Base-by-base conservation (phyloP, 2,797 vertebrate species). In the Aeoliscus strigatus region DNA sequence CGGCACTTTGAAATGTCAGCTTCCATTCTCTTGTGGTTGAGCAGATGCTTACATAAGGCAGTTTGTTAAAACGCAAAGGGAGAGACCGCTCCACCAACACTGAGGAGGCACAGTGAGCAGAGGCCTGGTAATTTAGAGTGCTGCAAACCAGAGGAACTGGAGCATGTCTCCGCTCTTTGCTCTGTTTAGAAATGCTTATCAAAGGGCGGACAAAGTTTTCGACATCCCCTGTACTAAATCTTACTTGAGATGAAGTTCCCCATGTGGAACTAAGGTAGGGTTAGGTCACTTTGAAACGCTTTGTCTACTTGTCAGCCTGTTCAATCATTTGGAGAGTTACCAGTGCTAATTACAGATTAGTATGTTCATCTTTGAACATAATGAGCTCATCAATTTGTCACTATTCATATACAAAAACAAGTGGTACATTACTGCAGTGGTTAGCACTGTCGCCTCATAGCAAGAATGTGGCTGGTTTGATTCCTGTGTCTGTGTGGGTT, bases 1-100 rank as follows among this genome's bases (percentile, higher is more conserved):
- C 23, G 14, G 44, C 25, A 21, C 82, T 86, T 86, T 82, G 77
- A 85, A 86, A 86, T 79, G 81, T 86, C 83, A 85, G 70, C 65
- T 79, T 60, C 64, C 59, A 77, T 83, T 82, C 76, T 62, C 60
- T 55, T 85, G 82, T 75, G 77, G 72, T 75, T 78, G 70, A 75
- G 46, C 82, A 86, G 77, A 79, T 77, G 82, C 82, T 82, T 86
- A 81, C 66, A 81, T 66, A 82, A 80, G 75, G 50, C 71, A 46
- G 73, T 77, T 79, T 80, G 82, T 80, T 77, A 74, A 79, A 83
- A 78, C 40, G 68, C 49, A 27, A 60, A 58, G 52, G 51, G 55
- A 63, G 50, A 63, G 69, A 62, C 33, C 53, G 50, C 57, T 66
- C 45, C 54, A 17, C 30, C 58, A 39, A 48, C 60, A 54, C 49